These are phyloP conservation scores for Siderastrea radians DNA, from an alignment of 92 coral and sea anemone genomes.

Conservation along the genomic window DNA sequence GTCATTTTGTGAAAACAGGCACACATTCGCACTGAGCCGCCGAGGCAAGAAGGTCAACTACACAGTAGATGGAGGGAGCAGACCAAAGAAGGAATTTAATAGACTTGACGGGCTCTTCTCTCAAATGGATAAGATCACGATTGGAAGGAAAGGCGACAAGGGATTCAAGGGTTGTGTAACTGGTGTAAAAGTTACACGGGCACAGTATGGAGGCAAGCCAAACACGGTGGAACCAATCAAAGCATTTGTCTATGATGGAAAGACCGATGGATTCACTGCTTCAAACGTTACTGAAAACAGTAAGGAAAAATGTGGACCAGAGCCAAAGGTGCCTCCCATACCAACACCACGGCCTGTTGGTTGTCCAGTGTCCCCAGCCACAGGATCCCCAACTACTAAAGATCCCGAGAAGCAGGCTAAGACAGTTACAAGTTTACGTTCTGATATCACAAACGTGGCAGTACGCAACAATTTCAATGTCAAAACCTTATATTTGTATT, in stretches of 20 bases:
- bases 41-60: conserved; percentile 44
- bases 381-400: conserved; percentile 29
- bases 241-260: conserved; percentile 56
- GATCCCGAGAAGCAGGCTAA: conserved; percentile 27
- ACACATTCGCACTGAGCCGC: conserved; percentile 72
- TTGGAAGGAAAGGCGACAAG: conserved; percentile 61
- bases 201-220: conserved; percentile 26
- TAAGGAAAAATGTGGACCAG: conserved; percentile 72
- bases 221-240: conserved; percentile 79
- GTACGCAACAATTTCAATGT: no score
- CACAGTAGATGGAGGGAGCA: conserved; percentile 65
- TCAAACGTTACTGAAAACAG: background rate
- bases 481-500: no score
- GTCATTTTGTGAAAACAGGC: conserved; percentile 74
- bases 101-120: conserved; percentile 58
- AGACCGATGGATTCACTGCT: conserved; percentile 16
- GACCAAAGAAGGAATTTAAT: background rate
- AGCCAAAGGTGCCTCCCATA: conserved; percentile 62
- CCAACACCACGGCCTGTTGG: conserved; percentile 83
- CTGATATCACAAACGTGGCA: no score
- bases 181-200: conserved; percentile 82
- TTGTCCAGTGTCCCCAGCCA: background rate
- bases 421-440: no score
- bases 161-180: conserved; percentile 86
- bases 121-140: conserved; percentile 53